Conservation (phyloP, 1,140 invertebrate species). For the Drosophila jambulina region DNA sequence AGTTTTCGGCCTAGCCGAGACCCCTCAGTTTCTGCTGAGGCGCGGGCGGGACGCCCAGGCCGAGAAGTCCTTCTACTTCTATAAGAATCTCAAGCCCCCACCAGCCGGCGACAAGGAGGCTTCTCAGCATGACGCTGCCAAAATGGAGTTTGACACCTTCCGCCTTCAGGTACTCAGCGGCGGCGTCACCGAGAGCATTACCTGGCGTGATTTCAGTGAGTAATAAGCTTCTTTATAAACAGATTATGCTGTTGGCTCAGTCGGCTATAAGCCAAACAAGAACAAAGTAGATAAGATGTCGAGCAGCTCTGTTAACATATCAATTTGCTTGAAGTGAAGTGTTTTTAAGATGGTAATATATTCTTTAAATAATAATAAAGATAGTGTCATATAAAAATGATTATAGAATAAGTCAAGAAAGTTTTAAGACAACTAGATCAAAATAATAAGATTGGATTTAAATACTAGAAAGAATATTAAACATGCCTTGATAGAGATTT, state of each 20-base stretch:
- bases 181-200: conserved; percentile 50
- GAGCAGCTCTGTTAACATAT: not conserved
- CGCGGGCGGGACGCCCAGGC: conserved; percentile 53
- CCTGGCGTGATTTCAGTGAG: conserved; percentile 65
- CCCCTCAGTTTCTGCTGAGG: conserved; percentile 59
- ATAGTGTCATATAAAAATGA: not conserved
- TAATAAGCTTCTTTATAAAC: conserved; percentile 1
- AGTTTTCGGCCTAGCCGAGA: conserved; percentile 56
- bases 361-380: not conserved
- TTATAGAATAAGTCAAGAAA: not conserved
- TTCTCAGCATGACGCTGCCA: conserved; percentile 39
- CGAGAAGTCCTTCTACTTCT: conserved; percentile 66
- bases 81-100: conserved; percentile 56
- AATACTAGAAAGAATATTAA: not conserved
- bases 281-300: conserved; percentile 4
- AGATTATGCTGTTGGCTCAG: conserved; percentile 1
- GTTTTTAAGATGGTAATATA: not conserved
- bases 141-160: conserved; percentile 74
- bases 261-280: not conserved
- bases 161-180: conserved; percentile 61
- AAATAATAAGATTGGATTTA: not conserved
- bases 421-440: not conserved
- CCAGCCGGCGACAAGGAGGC: conserved; percentile 43
- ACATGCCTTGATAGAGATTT: not conserved
- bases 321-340: not conserved